Conservation (phyloP, 2,797 vertebrate species). For the Momotus momota region DNA sequence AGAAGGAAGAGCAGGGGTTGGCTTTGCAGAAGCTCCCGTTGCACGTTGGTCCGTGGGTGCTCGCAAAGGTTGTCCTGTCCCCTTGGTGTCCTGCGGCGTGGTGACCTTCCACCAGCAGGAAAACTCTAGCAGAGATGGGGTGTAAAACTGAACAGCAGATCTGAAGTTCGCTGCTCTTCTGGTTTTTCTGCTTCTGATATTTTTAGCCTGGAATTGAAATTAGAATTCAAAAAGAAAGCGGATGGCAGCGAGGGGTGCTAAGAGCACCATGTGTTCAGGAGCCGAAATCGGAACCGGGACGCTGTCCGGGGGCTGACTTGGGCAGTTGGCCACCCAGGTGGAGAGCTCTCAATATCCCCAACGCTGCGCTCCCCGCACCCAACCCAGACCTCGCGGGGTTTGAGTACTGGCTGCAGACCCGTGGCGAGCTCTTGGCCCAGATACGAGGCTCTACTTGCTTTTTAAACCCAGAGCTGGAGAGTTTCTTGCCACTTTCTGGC, state of each 20-base stretch:
- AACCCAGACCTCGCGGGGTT: fast-evolving
- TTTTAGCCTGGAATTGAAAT: slow-evolving; percentile 22
- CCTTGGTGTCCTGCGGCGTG: fast-evolving
- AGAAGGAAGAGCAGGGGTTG: background rate
- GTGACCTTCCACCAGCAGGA: background rate
- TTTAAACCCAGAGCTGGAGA: background rate
- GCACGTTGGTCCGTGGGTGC: background rate
- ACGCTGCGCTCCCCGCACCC: fast-evolving
- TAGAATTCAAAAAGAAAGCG: background rate
- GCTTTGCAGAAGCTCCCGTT: background rate
- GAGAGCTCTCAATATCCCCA: background rate
- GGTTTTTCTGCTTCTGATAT: background rate
- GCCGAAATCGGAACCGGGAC: background rate
- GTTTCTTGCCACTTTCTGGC: background rate
- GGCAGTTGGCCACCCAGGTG: slow-evolving; percentile 36
- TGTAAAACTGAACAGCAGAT: background rate
- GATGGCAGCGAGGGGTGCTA: slow-evolving; percentile 16
- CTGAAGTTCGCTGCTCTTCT: background rate
- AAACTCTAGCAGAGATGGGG: background rate
- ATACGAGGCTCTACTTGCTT: background rate
- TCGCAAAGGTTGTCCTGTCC: background rate
- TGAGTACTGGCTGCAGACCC: background rate
- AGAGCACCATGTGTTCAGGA: slow-evolving; percentile 41
- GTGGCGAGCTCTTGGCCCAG: no score
- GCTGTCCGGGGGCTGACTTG: background rate